Evolutionary conservation across 1,140 invertebrate genomes (phyloP), one percentile per base, ranked within the genome.

Genomic region (Heliothis subflexa): DNA sequence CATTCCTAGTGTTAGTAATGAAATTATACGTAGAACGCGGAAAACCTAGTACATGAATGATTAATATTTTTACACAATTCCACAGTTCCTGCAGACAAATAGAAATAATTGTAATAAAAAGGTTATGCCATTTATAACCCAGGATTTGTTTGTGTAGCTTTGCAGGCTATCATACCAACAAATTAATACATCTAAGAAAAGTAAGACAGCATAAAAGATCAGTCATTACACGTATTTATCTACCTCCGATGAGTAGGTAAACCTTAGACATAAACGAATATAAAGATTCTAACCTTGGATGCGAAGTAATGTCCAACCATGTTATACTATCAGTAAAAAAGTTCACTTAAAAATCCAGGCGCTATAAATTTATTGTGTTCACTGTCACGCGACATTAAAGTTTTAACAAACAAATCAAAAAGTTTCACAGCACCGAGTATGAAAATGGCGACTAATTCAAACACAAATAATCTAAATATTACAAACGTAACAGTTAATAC

Each of bases 401-500:
- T 61, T 72, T 55, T 54, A 59, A 81, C 50, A 81, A 59, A 81
- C 50, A 81, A 80, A 59, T 68, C 62, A 52, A 71, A 83, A 81
- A 83, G 81, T 80, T 85, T 81, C 74, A 78, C 74, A 78, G 59
- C 77, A 83, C 74, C 70, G 72, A 86, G 85, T 91, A 86, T 86
- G 89, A 92, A 91, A 91, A 92, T 92, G 91, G 91, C 91, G 89
- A 89, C 83, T 66, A 79, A 76, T 80, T 75, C 10, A 55, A 75
- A 75, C 73, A 50, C n/a, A 68, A 66, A 77, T 68, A 77, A 49
- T 77, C 28, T 68, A 55, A 77, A 72, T 61, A 68, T 77, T 54
- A 77, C 52, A 66, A 68, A 55, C 18, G 74, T 66, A 68, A 50
- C 61, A 77, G 33, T 55, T 47, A 52, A 64, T 75, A 52, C 54